These are phyloP conservation scores for Aleiodes testaceus DNA, from an alignment of 2,888 invertebrate genomes.

Conservation along the genomic window DNA sequence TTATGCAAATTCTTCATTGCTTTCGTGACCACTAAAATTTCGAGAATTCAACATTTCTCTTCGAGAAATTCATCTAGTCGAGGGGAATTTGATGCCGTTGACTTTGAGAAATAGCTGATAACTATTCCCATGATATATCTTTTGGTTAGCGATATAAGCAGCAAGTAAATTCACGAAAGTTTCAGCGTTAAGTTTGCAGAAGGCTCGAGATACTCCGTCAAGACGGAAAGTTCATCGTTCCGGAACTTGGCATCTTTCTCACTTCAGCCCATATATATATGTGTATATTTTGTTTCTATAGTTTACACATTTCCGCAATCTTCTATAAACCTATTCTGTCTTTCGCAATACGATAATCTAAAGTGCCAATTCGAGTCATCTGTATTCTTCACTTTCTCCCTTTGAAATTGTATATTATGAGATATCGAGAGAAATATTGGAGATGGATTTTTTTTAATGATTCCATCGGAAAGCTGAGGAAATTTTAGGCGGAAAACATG, in stretches of 20 bases:
- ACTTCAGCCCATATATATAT: not conserved
- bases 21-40: not conserved
- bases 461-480: no score
- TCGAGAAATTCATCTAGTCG: constrained; percentile 7
- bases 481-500: no score
- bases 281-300: not conserved
- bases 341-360: not conserved
- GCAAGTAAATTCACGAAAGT: constrained; percentile 58
- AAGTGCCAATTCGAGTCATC: no score
- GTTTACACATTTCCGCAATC: constrained; percentile 8
- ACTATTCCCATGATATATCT: constrained; percentile 60
- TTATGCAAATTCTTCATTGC: no score
- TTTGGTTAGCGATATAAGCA: constrained; percentile 60
- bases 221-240: constrained; percentile 25
- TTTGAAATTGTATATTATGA: no score
- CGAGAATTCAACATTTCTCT: not conserved
- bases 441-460: no score
- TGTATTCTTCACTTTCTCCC: no score
- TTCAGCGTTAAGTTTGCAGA: constrained; percentile 55
- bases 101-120: constrained; percentile 48
- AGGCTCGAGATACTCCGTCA: constrained; percentile 19
- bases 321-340: constrained; percentile 21
- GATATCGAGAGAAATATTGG: no score
- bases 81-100: not conserved
- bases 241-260: constrained; percentile 22